phyloP scores from a whole-genome alignment of 2,113 vertebrate species.

The Campylorhamphus procurvoides region DNA sequence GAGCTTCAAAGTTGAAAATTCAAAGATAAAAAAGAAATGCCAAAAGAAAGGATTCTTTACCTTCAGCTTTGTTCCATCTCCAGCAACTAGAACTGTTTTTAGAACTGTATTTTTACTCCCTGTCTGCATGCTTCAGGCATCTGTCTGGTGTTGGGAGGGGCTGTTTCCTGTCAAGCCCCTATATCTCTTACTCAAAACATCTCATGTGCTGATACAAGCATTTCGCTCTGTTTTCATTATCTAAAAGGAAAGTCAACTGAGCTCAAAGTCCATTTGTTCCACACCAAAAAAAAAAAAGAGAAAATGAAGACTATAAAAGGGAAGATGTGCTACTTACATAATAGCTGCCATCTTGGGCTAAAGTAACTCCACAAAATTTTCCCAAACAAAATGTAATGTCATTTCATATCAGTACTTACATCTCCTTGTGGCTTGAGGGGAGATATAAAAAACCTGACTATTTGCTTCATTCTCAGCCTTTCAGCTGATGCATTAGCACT shows the following conservation, averaged over 20 bases:
- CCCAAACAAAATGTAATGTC: constrained; percentile 30
- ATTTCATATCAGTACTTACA: constrained; percentile 41
- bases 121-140: neutral
- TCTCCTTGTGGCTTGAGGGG: constrained; percentile 20
- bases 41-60: neutral
- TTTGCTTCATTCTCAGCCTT: constrained; percentile 26
- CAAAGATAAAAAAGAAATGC: neutral
- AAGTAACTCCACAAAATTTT: neutral
- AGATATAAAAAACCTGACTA: neutral
- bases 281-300: neutral
- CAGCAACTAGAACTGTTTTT: neutral
- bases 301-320: neutral
- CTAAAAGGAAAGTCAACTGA: neutral
- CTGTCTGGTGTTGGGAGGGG: neutral
- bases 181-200: neutral
- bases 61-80: neutral
- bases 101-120: neutral
- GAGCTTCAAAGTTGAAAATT: neutral
- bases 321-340: neutral
- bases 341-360: constrained; percentile 15
- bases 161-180: neutral
- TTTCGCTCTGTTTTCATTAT: neutral
- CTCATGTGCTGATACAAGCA: neutral
- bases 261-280: neutral
- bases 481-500: neutral